Percentiles rank a stretch among this genome's conserved stretches.
These are phyloP conservation scores for Leptobrachium leishanense DNA, from an alignment of 2,113 vertebrate species.

Conservation along the genomic window DNA sequence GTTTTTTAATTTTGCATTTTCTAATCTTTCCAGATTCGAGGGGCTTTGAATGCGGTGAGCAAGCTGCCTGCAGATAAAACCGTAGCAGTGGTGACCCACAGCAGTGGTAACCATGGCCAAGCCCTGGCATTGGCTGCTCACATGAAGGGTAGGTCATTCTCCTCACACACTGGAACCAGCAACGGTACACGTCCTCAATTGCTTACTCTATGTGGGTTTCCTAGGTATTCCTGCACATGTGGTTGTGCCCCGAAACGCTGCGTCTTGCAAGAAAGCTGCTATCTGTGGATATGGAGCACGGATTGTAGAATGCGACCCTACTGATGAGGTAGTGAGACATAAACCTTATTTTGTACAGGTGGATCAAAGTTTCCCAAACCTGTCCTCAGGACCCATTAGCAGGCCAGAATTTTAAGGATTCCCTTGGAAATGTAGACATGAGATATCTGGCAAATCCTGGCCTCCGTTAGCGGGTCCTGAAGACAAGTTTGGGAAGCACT, in stretches of 20 bases:
- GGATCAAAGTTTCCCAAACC: no score
- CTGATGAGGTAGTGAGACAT: constrained; percentile 58
- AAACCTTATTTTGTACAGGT: no score
- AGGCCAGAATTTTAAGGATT: no score
- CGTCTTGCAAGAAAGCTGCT: constrained; percentile 66
- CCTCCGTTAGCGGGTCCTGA: no score
- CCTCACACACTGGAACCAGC: neutral
- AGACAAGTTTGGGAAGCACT: no score
- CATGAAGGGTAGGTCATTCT: constrained; percentile 59
- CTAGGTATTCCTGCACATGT: constrained; percentile 68
- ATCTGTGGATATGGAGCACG: constrained; percentile 61
- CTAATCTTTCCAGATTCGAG: constrained; percentile 60
- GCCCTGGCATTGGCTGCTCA: constrained; percentile 66
- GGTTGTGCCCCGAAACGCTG: constrained; percentile 66
- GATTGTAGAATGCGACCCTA: constrained; percentile 61
- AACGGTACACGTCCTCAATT: fast-evolving
- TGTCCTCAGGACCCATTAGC: no score
- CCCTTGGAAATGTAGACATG: no score
- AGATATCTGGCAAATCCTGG: no score
- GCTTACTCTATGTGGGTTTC: neutral
- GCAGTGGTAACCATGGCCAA: constrained; percentile 72
- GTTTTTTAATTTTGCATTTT: no score
- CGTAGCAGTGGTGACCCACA: constrained; percentile 65
- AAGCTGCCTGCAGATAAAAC: constrained; percentile 27
- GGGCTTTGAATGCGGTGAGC: constrained; percentile 66